Evolutionary conservation across 2,113 vertebrate genomes (phyloP).

Genomic region (Brachyhypopomus occidentalis): DNA sequence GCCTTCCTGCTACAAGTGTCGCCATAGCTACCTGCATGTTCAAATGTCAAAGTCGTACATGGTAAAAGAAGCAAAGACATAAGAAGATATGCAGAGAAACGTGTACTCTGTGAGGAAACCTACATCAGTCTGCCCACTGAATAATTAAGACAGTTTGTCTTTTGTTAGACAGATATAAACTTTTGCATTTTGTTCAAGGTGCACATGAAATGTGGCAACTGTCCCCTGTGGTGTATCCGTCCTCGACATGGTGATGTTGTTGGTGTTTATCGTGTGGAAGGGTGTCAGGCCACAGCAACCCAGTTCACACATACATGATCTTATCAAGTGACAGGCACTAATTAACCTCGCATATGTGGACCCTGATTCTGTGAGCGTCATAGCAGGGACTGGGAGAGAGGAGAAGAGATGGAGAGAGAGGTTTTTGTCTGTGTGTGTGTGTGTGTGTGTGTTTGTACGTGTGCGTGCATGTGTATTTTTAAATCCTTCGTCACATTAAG

Average conservation of each 20-base stretch:
- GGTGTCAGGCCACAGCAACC: constrained; percentile 1
- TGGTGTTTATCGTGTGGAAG: constrained; percentile 58
- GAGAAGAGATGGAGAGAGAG: not conserved
- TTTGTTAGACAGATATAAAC: constrained; percentile 14
- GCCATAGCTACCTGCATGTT: not conserved
- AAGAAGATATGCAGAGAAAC: no score
- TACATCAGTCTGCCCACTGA: not conserved
- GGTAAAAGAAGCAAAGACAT: not conserved
- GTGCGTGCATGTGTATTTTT: not conserved
- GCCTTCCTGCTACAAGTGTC: no score
- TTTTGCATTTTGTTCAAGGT: constrained; percentile 21
- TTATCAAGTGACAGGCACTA: constrained; percentile 51
- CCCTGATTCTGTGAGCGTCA: constrained; percentile 19
- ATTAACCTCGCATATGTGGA: constrained; percentile 59
- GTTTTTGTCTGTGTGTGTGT: no score
- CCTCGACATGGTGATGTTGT: constrained; percentile 50
- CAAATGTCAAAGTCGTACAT: not conserved
- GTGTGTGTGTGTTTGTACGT: no score
- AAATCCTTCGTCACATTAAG: not conserved
- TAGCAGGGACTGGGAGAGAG: not conserved
- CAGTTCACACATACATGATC: constrained; percentile 61
- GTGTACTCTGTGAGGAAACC: no score
- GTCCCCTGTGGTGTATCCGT: constrained; percentile 41
- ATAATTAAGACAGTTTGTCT: constrained; percentile 15
- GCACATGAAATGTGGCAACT: constrained; percentile 43